phyloP scores from a whole-genome alignment of 2,797 vertebrate genomes.

The Sebastes steindachneri region DNA sequence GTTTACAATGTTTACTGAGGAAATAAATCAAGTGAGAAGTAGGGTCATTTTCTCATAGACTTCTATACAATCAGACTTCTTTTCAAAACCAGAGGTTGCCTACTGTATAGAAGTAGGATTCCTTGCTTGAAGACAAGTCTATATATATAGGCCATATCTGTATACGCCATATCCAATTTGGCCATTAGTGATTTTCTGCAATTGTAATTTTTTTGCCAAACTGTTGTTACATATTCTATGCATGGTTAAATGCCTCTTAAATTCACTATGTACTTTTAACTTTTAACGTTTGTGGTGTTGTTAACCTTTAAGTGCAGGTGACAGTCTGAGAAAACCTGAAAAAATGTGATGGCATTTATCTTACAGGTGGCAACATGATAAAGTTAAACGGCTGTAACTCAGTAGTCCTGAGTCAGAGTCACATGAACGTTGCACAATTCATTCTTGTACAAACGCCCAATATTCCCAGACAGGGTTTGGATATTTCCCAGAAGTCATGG shows the following conservation, averaged over 20 bases:
- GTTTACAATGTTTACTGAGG: no score
- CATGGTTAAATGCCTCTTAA: background rate
- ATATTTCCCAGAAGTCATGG: background rate
- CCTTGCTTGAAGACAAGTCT: background rate
- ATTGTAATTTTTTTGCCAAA: background rate
- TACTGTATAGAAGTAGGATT: background rate
- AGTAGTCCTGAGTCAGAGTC: background rate
- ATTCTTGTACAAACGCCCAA: background rate
- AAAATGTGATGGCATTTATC: background rate
- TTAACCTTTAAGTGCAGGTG: background rate
- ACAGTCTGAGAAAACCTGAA: background rate
- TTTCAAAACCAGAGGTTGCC: no score
- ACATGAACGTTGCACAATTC: background rate
- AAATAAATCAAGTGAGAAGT: no score
- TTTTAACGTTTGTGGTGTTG: no score
- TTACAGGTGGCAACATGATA: background rate
- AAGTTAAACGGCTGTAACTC: background rate
- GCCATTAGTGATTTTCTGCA: background rate
- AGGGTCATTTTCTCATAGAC: no score
- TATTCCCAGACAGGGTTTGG: slow-evolving; percentile 2
- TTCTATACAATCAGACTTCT: no score
- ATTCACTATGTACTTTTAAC: background rate
- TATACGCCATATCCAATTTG: background rate
- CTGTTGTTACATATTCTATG: background rate
- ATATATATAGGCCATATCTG: background rate